Evolutionary conservation across 1,140 invertebrate genomes (phyloP), one percentile per base, ranked within the genome.

Genomic region (Lerema accius): DNA sequence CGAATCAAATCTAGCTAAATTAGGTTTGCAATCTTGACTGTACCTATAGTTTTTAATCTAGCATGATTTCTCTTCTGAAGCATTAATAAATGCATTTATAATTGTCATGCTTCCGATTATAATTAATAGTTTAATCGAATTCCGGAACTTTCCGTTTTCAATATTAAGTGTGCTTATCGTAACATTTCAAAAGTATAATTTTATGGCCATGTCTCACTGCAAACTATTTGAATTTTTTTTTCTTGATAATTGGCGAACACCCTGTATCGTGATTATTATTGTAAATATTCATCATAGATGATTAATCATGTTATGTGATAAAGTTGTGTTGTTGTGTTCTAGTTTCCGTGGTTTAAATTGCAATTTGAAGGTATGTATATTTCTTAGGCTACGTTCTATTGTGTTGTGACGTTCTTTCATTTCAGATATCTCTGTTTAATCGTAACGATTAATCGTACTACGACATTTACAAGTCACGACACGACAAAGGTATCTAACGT

Each of bases 241-340:
- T n/a, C n/a, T n/a, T n/a, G n/a, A n/a, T n/a, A 23, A 4, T 56
- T 26, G 4, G 14, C 14, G 40, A 19, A 43, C 51, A 32, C 13
- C 39, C 39, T 53, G 46, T 58, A 45, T 65, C 28, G 10, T 50
- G 35, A 14, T 42, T 13, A 42, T 43, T 69, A 67, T 76, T 77
- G 81, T 87, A 85, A 78, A 82, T 82, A 83, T 72, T 84, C 82
- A 84, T 86, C 80, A 67, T 81, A 76, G 82, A 83, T 87, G 80
- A 86, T 70, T 76, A 68, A 65, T 71, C 65, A 70, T 59, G 60
- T 78, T 76, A 70, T 84, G 82, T 85, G 81, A 85, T 87, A 86
- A 62, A 51, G 64, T 63, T 50, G 65, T 71, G 72, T 81, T 81
- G 72, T 78, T 78, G 65, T 80, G 68, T 78, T 73, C 65, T 78